Conservation (phyloP, 2,113 vertebrate species). For the Oxygymnocypris stewartii region DNA sequence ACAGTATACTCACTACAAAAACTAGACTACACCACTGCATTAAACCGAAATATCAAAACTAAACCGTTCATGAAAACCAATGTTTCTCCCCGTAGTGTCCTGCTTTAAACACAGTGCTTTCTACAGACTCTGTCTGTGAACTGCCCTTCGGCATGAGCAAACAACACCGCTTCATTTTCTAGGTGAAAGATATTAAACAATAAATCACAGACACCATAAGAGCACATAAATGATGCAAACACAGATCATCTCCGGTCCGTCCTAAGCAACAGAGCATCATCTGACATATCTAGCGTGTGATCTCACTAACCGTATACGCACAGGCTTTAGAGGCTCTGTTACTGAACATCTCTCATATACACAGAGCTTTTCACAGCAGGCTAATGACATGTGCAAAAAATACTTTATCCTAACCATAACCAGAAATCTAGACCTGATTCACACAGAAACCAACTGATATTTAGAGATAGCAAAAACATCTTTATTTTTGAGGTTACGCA, state of each 20-base stretch:
- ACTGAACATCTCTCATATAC: background rate
- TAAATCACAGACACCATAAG: background rate
- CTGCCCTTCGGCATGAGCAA: background rate
- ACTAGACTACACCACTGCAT: too few relatives aligned
- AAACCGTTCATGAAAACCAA: too few relatives aligned
- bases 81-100: too few relatives aligned
- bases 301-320: background rate
- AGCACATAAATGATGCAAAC: background rate
- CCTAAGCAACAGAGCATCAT: background rate
- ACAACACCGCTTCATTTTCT: background rate
- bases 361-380: background rate
- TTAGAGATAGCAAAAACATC: background rate
- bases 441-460: background rate
- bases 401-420: background rate
- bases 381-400: background rate
- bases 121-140: background rate
- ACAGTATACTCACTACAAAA: too few relatives aligned
- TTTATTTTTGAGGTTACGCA: background rate
- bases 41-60: too few relatives aligned
- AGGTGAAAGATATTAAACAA: background rate
- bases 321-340: background rate
- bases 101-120: background rate
- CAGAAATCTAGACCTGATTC: background rate
- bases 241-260: background rate
- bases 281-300: background rate